These are phyloP conservation scores for Indicator maculatus DNA, from an alignment of 2,113 vertebrate species.

Conservation along the genomic window DNA sequence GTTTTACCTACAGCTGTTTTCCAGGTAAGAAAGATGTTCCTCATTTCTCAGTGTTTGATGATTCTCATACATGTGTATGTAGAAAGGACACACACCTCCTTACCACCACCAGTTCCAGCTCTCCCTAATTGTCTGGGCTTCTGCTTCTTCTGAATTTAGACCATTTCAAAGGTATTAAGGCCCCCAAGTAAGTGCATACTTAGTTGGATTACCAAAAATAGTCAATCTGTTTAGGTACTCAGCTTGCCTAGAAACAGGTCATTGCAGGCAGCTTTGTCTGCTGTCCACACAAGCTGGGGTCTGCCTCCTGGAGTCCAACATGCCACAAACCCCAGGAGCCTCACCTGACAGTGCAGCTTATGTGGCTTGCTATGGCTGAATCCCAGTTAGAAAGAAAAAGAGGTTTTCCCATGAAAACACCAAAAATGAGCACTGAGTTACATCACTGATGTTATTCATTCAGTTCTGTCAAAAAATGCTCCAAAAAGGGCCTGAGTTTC, in stretches of 20 bases:
- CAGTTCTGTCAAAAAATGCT: neutral
- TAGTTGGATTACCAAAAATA: neutral
- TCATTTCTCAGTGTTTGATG: neutral
- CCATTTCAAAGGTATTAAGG: neutral
- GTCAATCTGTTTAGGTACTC: neutral
- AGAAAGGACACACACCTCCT: neutral
- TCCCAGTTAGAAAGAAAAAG: neutral
- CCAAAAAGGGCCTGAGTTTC: neutral
- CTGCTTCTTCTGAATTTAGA: neutral
- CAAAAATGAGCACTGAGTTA: neutral
- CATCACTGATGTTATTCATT: neutral
- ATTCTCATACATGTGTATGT: neutral
- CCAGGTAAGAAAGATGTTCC: neutral
- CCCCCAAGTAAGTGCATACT: neutral
- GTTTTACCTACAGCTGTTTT: neutral
- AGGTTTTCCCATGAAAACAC: neutral
- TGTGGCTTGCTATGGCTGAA: neutral
- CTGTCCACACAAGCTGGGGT: neutral
- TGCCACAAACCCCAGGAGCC: neutral
- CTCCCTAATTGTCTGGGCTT: neutral
- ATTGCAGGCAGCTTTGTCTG: neutral
- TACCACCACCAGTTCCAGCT: neutral
- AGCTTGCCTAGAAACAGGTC: neutral
- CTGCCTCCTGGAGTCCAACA: neutral
- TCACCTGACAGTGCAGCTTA: rapidly evolving